Percentiles rank a stretch among this genome's conserved stretches.
phyloP scores from a whole-genome alignment of 2,113 vertebrate genomes.

The Protobothrops flavoviridis region DNA sequence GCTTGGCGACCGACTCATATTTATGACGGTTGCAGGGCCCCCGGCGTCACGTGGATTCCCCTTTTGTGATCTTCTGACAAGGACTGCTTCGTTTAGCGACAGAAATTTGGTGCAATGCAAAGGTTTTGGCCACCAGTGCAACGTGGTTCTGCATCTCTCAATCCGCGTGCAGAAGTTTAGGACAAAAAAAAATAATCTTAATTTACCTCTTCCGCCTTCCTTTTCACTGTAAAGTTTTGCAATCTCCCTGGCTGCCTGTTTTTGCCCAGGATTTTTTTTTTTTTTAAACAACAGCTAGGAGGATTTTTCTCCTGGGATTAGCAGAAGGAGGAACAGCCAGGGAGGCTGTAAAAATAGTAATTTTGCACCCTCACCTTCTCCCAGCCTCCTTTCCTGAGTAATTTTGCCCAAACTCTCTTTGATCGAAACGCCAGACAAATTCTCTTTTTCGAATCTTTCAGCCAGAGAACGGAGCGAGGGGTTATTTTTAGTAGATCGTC shows the following conservation, averaged over 20 bases:
- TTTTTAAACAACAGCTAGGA: too few species aligned
- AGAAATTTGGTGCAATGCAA: too few species aligned
- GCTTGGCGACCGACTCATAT: too few species aligned
- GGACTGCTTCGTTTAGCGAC: too few species aligned
- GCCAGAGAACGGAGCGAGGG: not conserved
- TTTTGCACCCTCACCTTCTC: not conserved
- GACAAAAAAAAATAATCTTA: not conserved
- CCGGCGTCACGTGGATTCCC: too few species aligned
- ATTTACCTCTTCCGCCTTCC: not conserved
- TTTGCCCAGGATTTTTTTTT: not conserved
- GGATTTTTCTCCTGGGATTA: not conserved
- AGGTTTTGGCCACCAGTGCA: not conserved
- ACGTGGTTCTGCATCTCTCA: not conserved
- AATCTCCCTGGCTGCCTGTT: not conserved
- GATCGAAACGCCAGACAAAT: not conserved
- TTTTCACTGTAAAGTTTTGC: not conserved
- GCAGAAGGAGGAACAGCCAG: not conserved
- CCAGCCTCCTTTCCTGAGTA: not conserved
- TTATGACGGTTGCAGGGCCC: too few species aligned
- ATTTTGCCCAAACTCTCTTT: not conserved
- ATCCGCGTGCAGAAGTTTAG: not conserved
- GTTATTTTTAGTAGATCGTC: accelerated
- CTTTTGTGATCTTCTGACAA: too few species aligned
- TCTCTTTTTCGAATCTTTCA: not conserved
- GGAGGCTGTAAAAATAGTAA: not conserved